Evolutionary conservation across 2,113 vertebrate genomes (phyloP).

Genomic region (Peromyscus polionotus): DNA sequence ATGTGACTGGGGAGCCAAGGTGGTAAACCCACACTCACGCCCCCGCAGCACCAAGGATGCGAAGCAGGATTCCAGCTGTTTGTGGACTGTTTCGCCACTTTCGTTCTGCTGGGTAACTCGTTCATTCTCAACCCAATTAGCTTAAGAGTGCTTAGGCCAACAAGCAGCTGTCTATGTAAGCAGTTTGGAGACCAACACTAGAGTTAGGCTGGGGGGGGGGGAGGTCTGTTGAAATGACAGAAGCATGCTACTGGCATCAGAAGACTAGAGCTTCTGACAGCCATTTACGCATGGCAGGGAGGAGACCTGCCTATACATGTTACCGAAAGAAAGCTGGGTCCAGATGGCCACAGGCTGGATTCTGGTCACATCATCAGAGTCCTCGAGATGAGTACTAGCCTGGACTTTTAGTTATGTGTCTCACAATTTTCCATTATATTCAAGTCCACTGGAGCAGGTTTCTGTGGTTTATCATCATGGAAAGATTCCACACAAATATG

Average conservation of each 20-base stretch:
- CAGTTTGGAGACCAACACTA: neutral
- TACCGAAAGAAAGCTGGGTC: neutral
- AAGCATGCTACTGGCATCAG: neutral
- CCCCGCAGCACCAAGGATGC: neutral
- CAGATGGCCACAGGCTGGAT: no score
- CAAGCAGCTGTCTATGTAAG: no score
- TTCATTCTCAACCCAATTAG: no score
- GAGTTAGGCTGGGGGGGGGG: neutral
- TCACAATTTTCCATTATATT: neutral
- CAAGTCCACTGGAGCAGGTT: neutral
- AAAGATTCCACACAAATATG: neutral
- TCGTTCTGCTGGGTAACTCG: neutral
- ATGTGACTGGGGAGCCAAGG: neutral
- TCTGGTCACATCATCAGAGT: neutral
- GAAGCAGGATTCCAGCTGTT: neutral
- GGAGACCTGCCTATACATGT: neutral
- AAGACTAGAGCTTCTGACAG: neutral
- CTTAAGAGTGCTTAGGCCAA: neutral
- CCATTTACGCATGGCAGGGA: neutral
- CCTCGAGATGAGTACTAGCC: neutral
- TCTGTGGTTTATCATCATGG: neutral
- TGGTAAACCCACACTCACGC: neutral
- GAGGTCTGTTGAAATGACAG: neutral
- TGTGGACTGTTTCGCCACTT: no score
- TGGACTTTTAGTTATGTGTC: neutral